These are phyloP conservation scores for Parotocinclus haroldoi DNA, from an alignment of 2,797 vertebrate species.

Conservation along the genomic window DNA sequence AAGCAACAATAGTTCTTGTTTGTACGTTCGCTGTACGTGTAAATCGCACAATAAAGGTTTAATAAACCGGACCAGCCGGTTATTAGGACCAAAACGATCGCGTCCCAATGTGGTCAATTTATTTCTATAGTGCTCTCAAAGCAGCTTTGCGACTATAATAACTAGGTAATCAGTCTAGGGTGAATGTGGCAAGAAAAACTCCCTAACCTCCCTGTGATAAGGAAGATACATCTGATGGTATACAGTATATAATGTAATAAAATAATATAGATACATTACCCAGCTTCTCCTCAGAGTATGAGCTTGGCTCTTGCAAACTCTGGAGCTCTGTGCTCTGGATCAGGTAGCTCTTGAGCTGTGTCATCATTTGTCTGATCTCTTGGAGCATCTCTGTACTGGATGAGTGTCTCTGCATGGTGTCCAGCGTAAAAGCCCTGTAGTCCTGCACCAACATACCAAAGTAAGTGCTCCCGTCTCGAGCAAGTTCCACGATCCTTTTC, in stretches of 20 bases:
- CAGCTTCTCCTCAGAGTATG: constrained; percentile 81
- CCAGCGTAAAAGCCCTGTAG: constrained; percentile 87
- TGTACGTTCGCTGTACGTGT: too few relatives aligned
- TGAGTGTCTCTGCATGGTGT: constrained; percentile 85
- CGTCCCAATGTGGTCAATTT: too few relatives aligned
- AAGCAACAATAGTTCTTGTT: too few relatives aligned
- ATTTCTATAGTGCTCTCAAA: too few relatives aligned
- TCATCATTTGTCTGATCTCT: constrained; percentile 97
- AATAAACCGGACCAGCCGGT: too few relatives aligned
- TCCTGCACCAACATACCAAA: constrained; percentile 91
- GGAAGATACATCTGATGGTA: too few relatives aligned
- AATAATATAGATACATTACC: constrained; percentile 67
- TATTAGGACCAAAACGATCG: too few relatives aligned
- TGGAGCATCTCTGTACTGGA: constrained; percentile 93
- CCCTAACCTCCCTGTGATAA: too few relatives aligned
- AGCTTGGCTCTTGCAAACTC: constrained; percentile 74
- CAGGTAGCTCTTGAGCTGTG: constrained; percentile 94
- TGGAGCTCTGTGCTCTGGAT: constrained; percentile 91
- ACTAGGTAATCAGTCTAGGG: too few relatives aligned
- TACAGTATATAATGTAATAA: neutral
- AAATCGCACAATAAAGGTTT: too few relatives aligned
- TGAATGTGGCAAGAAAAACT: too few relatives aligned
- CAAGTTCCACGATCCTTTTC: constrained; percentile 87
- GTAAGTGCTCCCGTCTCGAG: constrained; percentile 85
- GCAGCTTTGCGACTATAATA: too few relatives aligned